Percentiles rank a stretch among this genome's conserved stretches.
Evolutionary conservation across 1,140 invertebrate species (phyloP).

Genomic region (Neodiprion fabricii): DNA sequence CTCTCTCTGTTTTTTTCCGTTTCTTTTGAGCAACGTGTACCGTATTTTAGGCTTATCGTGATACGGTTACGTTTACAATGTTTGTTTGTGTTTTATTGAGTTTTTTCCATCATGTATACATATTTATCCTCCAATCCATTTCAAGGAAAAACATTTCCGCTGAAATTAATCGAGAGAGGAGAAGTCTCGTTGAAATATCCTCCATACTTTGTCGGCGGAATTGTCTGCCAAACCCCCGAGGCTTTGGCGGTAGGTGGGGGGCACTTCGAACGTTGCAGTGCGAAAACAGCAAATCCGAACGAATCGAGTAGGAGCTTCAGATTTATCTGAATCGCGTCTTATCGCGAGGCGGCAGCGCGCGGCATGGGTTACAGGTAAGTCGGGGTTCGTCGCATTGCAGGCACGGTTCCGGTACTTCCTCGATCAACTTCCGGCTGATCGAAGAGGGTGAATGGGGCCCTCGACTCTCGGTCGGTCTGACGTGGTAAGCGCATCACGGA

Average conservation of each 20-base stretch:
- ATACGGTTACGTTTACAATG: too few relatives aligned
- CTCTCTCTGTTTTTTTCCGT: too few relatives aligned
- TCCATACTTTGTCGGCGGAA: not conserved
- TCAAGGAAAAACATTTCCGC: not conserved
- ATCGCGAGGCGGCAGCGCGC: constrained; percentile 2
- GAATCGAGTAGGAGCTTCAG: not conserved
- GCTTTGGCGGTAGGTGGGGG: not conserved
- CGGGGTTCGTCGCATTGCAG: constrained; percentile 3
- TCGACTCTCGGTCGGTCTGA: too few relatives aligned
- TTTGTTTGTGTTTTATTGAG: not conserved
- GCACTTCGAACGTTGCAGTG: not conserved
- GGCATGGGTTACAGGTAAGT: not conserved
- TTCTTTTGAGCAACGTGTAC: too few relatives aligned
- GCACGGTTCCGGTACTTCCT: not conserved
- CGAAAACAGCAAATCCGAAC: not conserved
- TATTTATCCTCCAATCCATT: not conserved
- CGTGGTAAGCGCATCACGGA: too few relatives aligned
- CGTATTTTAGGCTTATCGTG: too few relatives aligned
- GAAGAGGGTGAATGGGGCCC: not conserved
- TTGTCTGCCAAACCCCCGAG: not conserved
- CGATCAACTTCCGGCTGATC: not conserved
- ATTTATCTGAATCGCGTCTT: constrained; percentile 7
- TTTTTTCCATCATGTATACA: not conserved
- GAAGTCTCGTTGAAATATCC: not conserved
- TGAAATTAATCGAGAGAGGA: not conserved